Evolutionary conservation across 2,888 invertebrate genomes (phyloP), one percentile per base, ranked within the genome.

Genomic region (Lutraria lutraria): DNA sequence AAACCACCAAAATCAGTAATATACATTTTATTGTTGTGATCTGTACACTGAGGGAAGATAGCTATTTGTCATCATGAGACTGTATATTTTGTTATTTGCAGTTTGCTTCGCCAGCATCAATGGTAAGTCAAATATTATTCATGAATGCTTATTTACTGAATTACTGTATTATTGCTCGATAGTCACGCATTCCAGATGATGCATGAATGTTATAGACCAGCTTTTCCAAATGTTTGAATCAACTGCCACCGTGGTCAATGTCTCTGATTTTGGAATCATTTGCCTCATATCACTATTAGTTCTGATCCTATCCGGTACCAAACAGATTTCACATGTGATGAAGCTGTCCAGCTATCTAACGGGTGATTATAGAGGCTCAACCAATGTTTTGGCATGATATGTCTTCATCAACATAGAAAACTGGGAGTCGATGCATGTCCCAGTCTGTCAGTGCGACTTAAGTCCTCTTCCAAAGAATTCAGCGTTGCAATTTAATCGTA

Each of bases 31-130:
- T 15, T 21, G 29, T 12, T 21, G 34, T 72, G 43, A 68, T 83
- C 72, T n/a, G n/a, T 52, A 43, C 63, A 19, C 2, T 21, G n/a
- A 16, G 21, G 25, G 21, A 16, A 52, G n/a, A 0, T 68, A 16
- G 68, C 15, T 4, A 13, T 25, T 12, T 56, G 15, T 29, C 85
- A 79, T 3, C 19, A 85, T 85, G 85, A 85, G 53, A 72, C 54
- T 79, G 54, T 85, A 56, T 13, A 31, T 85, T 29, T 13, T 85
- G 56, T n/a, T 85, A 21, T 76, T 56, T 2, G 56, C 29, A 21
- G 76, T 79, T 0, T 72, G 25, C 13, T 76, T 72, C 2, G 72
- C 72, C 31, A 72, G 68, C 53, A 76, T 53, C 54, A 76, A 85
- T 54, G 85, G 85, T 85, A 54, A 85, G 85, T 72, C 3, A 29